A percentile compares a stretch with the other conserved stretches of the same genome.
Conservation (phyloP, 2,113 vertebrate genomes). For the Elachura formosa region DNA sequence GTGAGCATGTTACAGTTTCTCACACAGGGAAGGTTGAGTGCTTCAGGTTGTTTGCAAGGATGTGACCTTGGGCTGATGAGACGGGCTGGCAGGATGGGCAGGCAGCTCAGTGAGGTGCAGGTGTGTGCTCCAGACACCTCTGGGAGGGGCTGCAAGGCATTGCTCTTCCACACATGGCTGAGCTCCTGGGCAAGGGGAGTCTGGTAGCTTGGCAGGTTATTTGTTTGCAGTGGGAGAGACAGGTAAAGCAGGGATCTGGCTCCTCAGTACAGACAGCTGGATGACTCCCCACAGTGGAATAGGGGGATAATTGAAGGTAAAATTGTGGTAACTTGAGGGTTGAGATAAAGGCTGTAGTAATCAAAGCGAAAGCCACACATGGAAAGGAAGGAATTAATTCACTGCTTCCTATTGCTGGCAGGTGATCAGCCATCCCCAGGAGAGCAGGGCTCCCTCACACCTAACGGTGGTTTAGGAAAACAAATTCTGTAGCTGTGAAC, state of each 20-base stretch:
- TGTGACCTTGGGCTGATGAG: not conserved
- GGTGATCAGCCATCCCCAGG: not conserved
- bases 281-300: not conserved
- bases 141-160: not conserved
- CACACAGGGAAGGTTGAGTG: accelerated
- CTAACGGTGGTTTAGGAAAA: not conserved
- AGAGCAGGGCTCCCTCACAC: not conserved
- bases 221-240: not conserved
- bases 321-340: not conserved
- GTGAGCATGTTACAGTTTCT: not conserved
- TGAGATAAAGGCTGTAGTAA: not conserved
- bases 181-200: not conserved
- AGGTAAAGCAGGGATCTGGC: not conserved
- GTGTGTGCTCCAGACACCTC: not conserved
- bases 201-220: not conserved
- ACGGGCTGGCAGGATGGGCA: not conserved
- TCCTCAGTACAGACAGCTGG: not conserved
- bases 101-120: not conserved
- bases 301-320: not conserved
- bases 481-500: not conserved
- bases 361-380: not conserved
- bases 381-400: not conserved
- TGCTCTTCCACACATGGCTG: not conserved
- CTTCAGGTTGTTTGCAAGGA: not conserved
- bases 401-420: not conserved